These are phyloP conservation scores for Lerema accius DNA, from an alignment of 1,140 invertebrate genomes.

Conservation along the genomic window DNA sequence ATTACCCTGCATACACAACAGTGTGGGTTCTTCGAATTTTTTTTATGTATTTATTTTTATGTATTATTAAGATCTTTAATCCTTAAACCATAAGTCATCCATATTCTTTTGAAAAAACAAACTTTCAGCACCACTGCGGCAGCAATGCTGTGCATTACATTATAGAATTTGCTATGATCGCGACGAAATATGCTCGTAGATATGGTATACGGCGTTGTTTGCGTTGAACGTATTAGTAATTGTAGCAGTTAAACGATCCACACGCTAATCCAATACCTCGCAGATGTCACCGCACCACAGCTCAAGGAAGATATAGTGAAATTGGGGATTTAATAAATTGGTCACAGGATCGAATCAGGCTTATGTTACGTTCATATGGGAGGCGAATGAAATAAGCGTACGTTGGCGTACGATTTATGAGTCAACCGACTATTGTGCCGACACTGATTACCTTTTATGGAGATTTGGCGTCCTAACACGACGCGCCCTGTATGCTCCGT, in stretches of 20 bases:
- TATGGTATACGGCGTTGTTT: neutral
- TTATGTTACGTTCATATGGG: conserved; percentile 36
- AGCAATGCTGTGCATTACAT: too few relatives aligned
- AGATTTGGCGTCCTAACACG: conserved; percentile 71
- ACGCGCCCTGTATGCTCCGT: conserved; percentile 61
- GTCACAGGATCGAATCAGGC: conserved; percentile 31
- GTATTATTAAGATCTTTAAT: too few relatives aligned
- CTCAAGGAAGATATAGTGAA: conserved; percentile 34
- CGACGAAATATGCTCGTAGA: too few relatives aligned
- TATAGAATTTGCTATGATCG: too few relatives aligned
- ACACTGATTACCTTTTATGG: conserved; percentile 78
- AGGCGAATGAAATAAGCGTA: conserved; percentile 43
- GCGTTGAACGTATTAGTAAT: conserved; percentile 13
- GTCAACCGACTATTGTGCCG: conserved; percentile 62
- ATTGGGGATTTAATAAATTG: conserved; percentile 35
- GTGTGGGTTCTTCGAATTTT: too few relatives aligned
- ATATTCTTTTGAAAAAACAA: too few relatives aligned
- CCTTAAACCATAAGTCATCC: too few relatives aligned
- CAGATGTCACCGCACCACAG: conserved; percentile 29
- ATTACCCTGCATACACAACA: too few relatives aligned
- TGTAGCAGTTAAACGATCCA: conserved; percentile 21
- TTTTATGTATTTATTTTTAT: too few relatives aligned
- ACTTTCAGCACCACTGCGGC: too few relatives aligned
- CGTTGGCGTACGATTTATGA: conserved; percentile 67
- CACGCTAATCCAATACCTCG: conserved; percentile 23